These are phyloP conservation scores for Deladenus siricidicola DNA, from an alignment of 2,888 invertebrate genomes.

Conservation along the genomic window DNA sequence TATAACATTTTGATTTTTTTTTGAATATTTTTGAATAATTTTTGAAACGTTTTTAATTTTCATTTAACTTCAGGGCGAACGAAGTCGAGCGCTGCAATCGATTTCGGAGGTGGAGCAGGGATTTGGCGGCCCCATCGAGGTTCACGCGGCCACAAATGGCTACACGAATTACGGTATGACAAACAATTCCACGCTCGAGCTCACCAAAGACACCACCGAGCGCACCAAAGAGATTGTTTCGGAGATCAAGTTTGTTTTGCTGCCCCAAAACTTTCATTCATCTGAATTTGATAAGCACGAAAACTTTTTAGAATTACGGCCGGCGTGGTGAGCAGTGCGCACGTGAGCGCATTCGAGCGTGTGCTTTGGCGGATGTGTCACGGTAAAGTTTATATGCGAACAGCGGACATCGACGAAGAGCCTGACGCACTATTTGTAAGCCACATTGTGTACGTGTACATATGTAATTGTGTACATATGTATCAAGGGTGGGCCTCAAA, in stretches of 20 bases:
- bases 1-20: too few relatives aligned
- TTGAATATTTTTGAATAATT: too few relatives aligned
- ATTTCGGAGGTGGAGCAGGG: not conserved
- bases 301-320: too few relatives aligned
- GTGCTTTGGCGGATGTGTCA: constrained; percentile 96
- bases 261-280: not conserved
- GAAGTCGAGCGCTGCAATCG: constrained; percentile 12
- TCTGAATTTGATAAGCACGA: not conserved
- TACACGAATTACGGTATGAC: too few relatives aligned
- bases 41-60: too few relatives aligned
- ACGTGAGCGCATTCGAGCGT: constrained; percentile 86
- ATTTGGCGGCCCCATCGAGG: constrained; percentile 3
- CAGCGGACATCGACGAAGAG: constrained; percentile 33
- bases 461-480: too few relatives aligned
- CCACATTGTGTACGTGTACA: too few relatives aligned
- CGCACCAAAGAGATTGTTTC: constrained; percentile 19
- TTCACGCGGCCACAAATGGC: constrained; percentile 5
- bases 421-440: not conserved
- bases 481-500: not conserved
- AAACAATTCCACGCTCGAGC: too few relatives aligned
- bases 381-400: constrained; percentile 63
- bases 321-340: constrained; percentile 84
- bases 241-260: not conserved
- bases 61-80: constrained; percentile 25
- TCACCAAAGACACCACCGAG: constrained; percentile 30